A percentile compares a stretch with the other conserved stretches of the same genome.
Conservation (phyloP, 2,113 vertebrate genomes). For the Hyperopisus bebe region DNA sequence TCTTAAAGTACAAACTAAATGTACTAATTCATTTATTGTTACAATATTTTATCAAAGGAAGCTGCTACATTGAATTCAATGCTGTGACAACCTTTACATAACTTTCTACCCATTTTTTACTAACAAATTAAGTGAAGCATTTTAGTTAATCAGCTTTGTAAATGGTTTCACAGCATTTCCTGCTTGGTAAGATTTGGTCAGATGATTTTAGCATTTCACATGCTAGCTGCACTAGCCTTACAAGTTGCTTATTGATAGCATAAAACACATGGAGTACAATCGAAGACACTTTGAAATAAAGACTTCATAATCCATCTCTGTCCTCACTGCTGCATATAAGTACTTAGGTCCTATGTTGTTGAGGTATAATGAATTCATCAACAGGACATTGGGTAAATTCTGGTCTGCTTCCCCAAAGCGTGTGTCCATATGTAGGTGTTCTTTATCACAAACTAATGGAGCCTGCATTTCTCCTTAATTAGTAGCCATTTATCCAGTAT, state of each 20-base stretch:
- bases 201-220: background rate
- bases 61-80: background rate
- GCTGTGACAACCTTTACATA: background rate
- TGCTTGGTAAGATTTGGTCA: background rate
- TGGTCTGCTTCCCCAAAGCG: conserved; percentile 34
- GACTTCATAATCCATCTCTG: conserved; percentile 31
- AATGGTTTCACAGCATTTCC: background rate
- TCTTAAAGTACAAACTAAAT: background rate
- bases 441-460: conserved; percentile 41
- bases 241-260: background rate
- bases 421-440: conserved; percentile 47
- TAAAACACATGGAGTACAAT: background rate
- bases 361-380: conserved; percentile 43
- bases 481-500: conserved; percentile 42
- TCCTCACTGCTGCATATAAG: conserved; percentile 42
- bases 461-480: conserved; percentile 51
- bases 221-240: background rate
- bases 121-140: background rate
- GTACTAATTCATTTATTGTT: background rate
- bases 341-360: conserved; percentile 49
- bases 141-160: background rate
- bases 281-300: background rate
- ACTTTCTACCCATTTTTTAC: background rate
- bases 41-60: background rate
- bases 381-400: conserved; percentile 51